Conservation (phyloP, 2,888 invertebrate genomes). For the Andrena minutula region DNA sequence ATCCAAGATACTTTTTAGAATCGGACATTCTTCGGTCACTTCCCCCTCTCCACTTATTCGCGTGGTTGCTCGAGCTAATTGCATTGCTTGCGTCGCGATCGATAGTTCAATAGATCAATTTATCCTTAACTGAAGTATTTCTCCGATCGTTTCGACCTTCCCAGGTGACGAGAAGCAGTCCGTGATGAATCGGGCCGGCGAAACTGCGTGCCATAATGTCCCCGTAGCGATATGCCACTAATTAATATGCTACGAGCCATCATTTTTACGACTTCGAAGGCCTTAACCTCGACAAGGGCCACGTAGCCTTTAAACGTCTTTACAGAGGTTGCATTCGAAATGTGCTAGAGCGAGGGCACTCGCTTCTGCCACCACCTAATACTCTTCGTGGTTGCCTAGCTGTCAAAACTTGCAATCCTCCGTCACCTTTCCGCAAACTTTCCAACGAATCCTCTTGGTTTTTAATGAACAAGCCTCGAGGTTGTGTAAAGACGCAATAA, state of each 20-base stretch:
- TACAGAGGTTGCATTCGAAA: slow-evolving; percentile 66
- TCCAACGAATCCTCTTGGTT: background rate
- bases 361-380: slow-evolving; percentile 13
- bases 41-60: too few relatives aligned
- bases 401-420: background rate
- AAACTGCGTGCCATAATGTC: slow-evolving; percentile 33
- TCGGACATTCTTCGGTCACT: too few relatives aligned
- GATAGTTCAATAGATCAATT: background rate
- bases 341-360: slow-evolving; percentile 46
- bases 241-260: slow-evolving; percentile 65
- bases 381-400: background rate
- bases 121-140: background rate
- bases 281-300: slow-evolving; percentile 73
- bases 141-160: background rate
- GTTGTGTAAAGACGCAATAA: background rate
- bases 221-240: slow-evolving; percentile 16
- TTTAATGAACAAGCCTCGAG: background rate
- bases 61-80: too few relatives aligned
- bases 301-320: slow-evolving; percentile 52
- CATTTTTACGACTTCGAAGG: slow-evolving; percentile 68
- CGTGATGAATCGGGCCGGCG: background rate
- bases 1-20: too few relatives aligned
- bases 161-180: background rate
- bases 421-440: background rate
- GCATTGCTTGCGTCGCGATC: background rate